Percentiles rank a stretch among this genome's conserved stretches.
These are phyloP conservation scores for Pomatorhinus ruficollis DNA, from an alignment of 2,113 vertebrate species.

Conservation along the genomic window DNA sequence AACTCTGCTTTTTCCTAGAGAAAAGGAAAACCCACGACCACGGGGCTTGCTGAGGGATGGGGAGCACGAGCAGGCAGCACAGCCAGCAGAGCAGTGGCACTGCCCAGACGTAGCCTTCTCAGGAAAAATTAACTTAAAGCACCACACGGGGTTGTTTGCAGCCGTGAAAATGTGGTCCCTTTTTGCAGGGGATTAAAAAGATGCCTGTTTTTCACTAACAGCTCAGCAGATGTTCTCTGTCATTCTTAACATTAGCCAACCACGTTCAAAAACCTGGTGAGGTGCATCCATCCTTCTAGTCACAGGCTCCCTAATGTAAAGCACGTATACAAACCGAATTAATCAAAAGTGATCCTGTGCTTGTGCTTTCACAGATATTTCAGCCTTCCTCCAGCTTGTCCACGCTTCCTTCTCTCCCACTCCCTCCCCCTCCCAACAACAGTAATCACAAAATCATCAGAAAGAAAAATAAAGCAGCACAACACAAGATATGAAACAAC, in stretches of 20 bases:
- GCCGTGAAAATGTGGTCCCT: background rate
- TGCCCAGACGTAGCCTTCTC: background rate
- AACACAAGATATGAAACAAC: slow-evolving; percentile 7
- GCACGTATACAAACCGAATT: background rate
- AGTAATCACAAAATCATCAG: background rate
- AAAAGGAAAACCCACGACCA: background rate
- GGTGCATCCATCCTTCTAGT: background rate
- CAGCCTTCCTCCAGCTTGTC: background rate
- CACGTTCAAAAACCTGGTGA: background rate
- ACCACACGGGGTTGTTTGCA: background rate
- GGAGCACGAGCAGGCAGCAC: background rate
- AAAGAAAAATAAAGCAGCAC: background rate
- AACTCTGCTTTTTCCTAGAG: no score
- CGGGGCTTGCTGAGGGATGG: background rate
- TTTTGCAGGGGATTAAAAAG: background rate
- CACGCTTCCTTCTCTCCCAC: slow-evolving; percentile 4
- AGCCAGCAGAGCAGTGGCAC: background rate
- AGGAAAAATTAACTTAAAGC: background rate
- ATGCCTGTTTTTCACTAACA: background rate
- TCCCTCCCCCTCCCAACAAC: background rate
- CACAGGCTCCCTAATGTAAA: background rate
- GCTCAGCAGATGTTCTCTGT: background rate
- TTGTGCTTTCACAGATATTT: background rate
- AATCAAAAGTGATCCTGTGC: background rate
- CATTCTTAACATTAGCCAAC: background rate